Base-by-base conservation (phyloP, 2,797 vertebrate species). In the Euphonia xanthogaster region DNA sequence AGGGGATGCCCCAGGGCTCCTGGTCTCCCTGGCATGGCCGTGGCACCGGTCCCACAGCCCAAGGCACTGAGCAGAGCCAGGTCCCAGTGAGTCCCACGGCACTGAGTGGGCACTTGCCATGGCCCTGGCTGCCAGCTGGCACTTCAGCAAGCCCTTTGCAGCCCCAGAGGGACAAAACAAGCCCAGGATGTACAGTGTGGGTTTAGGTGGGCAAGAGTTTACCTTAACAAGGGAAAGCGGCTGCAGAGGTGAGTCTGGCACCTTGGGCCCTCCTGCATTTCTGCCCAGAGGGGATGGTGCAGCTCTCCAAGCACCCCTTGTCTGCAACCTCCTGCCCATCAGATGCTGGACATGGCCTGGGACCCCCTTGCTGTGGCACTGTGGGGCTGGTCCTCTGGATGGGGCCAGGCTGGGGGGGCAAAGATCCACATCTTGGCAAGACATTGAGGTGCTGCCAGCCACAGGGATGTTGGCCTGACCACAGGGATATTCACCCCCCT, bases 21-120 rank as follows among this genome's bases (percentile, higher is more conserved):
- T 47, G 44, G 65, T 80, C 50, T 22, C 77, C 72, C 55, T 58
- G 20, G 11, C 12, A 7, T 18, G 19, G 83, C 68, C 7, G 0
- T 45, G 62, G 73, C 60, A 66, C 75, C 0, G 1, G 40, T 90
- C 71, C 67, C 1, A 13, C 82, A 85, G 67, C 88, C 54, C 92
- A 82, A 73, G 65, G 88, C 83, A 92, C 79, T n/a, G 90, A 84
- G 94, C 84, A 80, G 65, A 90, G 61, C 53, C 2, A 4, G 66
- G 45, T 84, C 50, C 48, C 0, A 0, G 80, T 1, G 2, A 83
- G 73, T 5, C 7, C 55, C 2, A 0, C 0, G 1, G 65, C 76
- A 77, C 48, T 31, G 51, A 82, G 57, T 2, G 2, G 51, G 45
- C 73, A 86, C 53, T 62, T 53, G 68, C 65, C 24, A 6, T 2